Evolutionary conservation across 1,140 invertebrate genomes (phyloP).

Genomic region (Musca vetustissima): DNA sequence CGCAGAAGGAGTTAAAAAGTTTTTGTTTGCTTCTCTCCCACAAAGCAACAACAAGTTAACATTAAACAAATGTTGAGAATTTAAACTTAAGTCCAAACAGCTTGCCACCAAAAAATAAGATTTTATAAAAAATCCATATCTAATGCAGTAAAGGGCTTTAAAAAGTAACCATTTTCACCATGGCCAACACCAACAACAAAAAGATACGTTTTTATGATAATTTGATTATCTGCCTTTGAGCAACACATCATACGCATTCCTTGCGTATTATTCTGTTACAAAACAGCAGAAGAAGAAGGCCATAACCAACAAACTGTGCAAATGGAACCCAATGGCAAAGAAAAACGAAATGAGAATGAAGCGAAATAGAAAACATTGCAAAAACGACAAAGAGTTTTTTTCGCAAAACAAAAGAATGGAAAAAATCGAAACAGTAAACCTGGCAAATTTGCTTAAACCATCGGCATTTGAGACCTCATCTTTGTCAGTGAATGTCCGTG

Average conservation of each 20-base stretch:
- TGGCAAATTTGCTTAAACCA: no score
- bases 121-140: neutral
- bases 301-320: neutral
- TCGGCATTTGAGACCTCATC: no score
- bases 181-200: slow-evolving; percentile 1
- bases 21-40: no score
- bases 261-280: neutral
- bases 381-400: neutral
- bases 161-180: neutral
- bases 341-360: neutral
- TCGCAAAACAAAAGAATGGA: no score
- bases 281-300: neutral
- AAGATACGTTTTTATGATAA: slow-evolving; percentile 13
- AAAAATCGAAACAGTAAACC: no score
- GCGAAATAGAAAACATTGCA: neutral
- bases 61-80: neutral
- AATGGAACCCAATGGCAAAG: no score
- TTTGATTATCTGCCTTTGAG: slow-evolving; percentile 14
- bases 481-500: no score
- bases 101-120: neutral
- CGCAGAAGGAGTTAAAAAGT: no score
- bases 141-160: neutral
- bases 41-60: no score
- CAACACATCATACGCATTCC: slow-evolving; percentile 14
- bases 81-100: no score